Base-by-base conservation (phyloP, 2,797 vertebrate species). In the Sparidentex hasta region DNA sequence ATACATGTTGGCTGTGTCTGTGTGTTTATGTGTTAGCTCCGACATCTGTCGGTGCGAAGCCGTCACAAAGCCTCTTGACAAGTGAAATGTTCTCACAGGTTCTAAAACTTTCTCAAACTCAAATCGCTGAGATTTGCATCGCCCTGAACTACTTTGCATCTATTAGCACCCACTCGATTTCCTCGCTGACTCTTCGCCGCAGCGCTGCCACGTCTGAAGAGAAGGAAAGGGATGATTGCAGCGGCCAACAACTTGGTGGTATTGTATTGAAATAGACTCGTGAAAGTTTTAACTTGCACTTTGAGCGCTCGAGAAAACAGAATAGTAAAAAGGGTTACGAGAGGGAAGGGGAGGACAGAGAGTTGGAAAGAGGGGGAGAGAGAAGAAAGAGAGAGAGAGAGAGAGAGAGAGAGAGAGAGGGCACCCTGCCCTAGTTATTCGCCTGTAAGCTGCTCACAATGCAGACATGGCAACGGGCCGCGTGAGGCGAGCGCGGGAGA, bases 391-490 rank as follows among this genome's bases (percentile, higher is more conserved):
- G 21, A 20, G 25, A 56, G 65, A 51, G 71, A 71, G 59, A n/a
- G 65, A 51, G 71, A 71, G 74, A 43, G 44, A 21, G 59, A 74
- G 58, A 41, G 51, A 54, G 71, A 77, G 82, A 81, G 80, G 76
- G 71, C 80, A 74, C 55, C 76, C 78, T 93, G 83, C 52, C 89
- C 91, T 69, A 90, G 79, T 88, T 90, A 85, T 83, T 71, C 9
- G 57, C 63, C 80, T 84, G 74, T 84, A 88, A 90, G 87, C 91
- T 72, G 81, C 89, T 88, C 86, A 87, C 87, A 83, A 83, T 88
- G 81, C 88, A 90, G 86, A 86, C 85, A 80, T 80, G 77, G 86
- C 83, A 82, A 69, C 43, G 48, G 78, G 80, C 69, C 74, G 71
- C 69, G 74, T 5, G 41, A 75, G 74, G 80, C 41, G 29, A 82